Evolutionary conservation across 2,113 vertebrate genomes (phyloP).

Genomic region (Campylorhamphus procurvoides): DNA sequence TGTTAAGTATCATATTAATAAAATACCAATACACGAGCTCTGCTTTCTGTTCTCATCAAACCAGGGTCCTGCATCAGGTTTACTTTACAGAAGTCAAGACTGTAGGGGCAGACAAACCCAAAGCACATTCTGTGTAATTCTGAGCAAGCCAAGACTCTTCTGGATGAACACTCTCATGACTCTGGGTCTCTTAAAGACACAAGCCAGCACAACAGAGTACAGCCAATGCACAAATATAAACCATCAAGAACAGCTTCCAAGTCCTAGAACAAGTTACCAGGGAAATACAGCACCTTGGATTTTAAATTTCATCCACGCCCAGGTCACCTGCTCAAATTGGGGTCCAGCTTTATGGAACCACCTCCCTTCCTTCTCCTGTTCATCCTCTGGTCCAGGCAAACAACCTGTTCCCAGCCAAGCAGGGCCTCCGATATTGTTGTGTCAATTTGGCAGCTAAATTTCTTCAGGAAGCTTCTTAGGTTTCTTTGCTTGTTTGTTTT

Average conservation of each 20-base stretch:
- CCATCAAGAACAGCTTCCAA: neutral
- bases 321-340: neutral
- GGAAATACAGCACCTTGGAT: neutral
- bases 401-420: neutral
- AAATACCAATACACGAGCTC: neutral
- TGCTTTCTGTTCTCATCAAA: neutral
- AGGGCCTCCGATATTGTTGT: neutral
- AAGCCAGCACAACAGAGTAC: neutral
- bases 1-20: neutral
- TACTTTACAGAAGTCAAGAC: neutral
- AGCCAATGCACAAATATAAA: neutral
- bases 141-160: neutral
- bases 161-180: neutral
- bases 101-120: neutral
- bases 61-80: accelerated
- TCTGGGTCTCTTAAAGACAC: neutral
- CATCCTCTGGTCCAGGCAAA: neutral
- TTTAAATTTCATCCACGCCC: neutral
- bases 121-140: neutral
- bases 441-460: neutral
- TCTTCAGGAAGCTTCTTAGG: neutral
- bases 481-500: neutral
- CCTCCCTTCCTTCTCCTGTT: neutral
- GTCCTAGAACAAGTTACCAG: neutral
- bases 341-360: neutral